Base-by-base conservation (phyloP, 1,140 invertebrate genomes). In the Sminthurinus signatus region DNA sequence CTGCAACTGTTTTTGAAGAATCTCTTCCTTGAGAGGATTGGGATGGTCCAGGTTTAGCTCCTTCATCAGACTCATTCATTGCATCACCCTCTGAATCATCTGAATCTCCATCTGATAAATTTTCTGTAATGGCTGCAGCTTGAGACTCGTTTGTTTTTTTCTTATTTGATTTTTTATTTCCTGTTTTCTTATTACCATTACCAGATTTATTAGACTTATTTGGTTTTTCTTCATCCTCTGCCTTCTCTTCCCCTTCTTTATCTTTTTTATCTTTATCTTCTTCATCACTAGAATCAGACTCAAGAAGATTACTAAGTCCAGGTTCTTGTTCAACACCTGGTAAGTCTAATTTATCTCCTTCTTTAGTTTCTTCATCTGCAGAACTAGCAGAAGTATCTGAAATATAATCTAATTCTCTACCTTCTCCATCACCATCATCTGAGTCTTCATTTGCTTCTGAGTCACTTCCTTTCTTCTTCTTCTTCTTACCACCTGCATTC, bases 381-480 rank as follows among this genome's bases (percentile, higher is more conserved):
- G 88, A 85, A 71, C 60, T 67, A 25, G 1, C 36, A 44, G 15
- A 32, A n/a, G 1, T 51, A 73, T 91, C 88, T 1, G 88, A 89
- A 71, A 91, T 89, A 71, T 92, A 92, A 76, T 91, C 89, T 61
- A 84, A 80, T 80, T 98, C 93, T 65, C 88, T 78, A 1, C 93
- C 93, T 80, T 98, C 94, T 74, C 90, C 91, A 77, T 97, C 93
- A 0, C 93, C 93, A 77, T 96, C 93, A 79, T 96, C 93, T 74
- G 92, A 96, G 76, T 98, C 94, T 77, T 98, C 93, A 57, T 90
- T 83, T 0, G 91, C 91, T 74, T 94, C 92, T 71, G 88, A 85
- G 73, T 95, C 87, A 0, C 91, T 85, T 65, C 83, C 83, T 63
- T 86, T 80, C 73, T 91, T 90, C 75, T 89, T 90, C 73, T 88